A percentile compares a stretch with the other conserved stretches of the same genome.
Conservation (phyloP, 2,797 vertebrate genomes). For the Agapornis canus region DNA sequence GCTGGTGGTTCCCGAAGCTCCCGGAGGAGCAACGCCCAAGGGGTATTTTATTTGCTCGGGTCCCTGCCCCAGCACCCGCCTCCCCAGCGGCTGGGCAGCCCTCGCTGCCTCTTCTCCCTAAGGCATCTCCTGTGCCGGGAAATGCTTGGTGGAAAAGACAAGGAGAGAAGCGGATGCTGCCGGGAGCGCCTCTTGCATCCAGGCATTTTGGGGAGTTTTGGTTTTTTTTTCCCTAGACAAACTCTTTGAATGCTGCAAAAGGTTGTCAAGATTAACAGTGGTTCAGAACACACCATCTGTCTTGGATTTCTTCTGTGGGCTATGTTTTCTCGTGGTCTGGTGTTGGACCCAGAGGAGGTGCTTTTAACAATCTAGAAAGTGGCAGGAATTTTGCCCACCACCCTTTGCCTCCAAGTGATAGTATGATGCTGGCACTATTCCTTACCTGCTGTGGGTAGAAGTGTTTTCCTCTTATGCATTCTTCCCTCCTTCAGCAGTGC, state of each 20-base stretch:
- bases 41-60: not conserved
- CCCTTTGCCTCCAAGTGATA: not conserved
- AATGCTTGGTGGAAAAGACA: not conserved
- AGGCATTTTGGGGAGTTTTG: not conserved
- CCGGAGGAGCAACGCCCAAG: not conserved
- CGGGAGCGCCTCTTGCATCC: not conserved
- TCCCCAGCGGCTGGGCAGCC: not conserved
- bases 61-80: not conserved
- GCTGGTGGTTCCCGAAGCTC: not conserved
- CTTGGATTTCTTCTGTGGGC: not conserved
- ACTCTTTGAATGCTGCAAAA: not conserved
- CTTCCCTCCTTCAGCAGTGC: not conserved
- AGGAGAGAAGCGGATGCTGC: not conserved
- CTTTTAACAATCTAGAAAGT: not conserved
- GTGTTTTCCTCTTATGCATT: not conserved
- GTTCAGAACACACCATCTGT: not conserved
- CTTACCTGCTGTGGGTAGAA: not conserved
- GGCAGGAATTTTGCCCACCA: not conserved
- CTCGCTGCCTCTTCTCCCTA: not conserved
- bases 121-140: not conserved
- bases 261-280: not conserved
- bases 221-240: not conserved
- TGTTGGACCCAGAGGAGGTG: not conserved
- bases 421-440: not conserved
- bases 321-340: slow-evolving; percentile 10